These are phyloP conservation scores for Stomorhina lunata DNA, from an alignment of 2,888 invertebrate species.

Conservation along the genomic window DNA sequence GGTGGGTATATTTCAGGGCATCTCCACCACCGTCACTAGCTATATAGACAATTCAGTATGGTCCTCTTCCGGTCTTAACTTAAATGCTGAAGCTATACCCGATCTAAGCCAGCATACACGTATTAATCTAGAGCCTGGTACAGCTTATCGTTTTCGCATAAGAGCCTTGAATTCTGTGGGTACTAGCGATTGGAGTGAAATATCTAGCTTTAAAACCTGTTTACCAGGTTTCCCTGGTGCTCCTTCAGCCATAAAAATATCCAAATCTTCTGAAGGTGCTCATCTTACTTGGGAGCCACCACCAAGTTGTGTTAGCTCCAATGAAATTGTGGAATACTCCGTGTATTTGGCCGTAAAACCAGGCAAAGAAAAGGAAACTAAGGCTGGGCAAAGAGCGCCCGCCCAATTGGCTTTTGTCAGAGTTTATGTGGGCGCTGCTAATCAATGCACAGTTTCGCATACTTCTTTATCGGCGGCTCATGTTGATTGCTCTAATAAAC, in stretches of 20 bases:
- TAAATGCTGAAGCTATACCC: slow-evolving; percentile 66
- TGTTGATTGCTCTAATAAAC: slow-evolving; percentile 69
- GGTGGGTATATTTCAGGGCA: slow-evolving; percentile 67
- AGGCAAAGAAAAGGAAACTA: slow-evolving; percentile 66
- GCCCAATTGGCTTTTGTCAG: slow-evolving; percentile 69
- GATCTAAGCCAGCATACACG: slow-evolving; percentile 64
- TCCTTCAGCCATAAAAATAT: slow-evolving; percentile 70
- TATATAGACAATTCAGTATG: slow-evolving; percentile 67
- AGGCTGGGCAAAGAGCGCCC: slow-evolving; percentile 63
- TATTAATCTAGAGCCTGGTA: slow-evolving; percentile 68
- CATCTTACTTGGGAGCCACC: slow-evolving; percentile 70
- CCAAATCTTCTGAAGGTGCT: slow-evolving; percentile 69
- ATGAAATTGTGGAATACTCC: slow-evolving; percentile 70
- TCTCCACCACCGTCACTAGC: slow-evolving; percentile 67
- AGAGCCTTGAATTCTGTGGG: slow-evolving; percentile 68
- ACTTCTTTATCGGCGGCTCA: slow-evolving; percentile 67
- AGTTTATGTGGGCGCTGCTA: slow-evolving; percentile 69
- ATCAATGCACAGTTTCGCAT: slow-evolving; percentile 70
- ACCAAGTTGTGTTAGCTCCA: slow-evolving; percentile 67
- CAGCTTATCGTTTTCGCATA: slow-evolving; percentile 69
- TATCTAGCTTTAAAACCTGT: slow-evolving; percentile 69
- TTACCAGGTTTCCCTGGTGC: slow-evolving; percentile 70
- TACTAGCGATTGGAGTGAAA: slow-evolving; percentile 69
- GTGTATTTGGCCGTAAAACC: slow-evolving; percentile 71
- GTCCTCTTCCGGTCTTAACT: slow-evolving; percentile 61